Conservation (phyloP, 1,140 invertebrate genomes). For the Drosophila nigrodunni region DNA sequence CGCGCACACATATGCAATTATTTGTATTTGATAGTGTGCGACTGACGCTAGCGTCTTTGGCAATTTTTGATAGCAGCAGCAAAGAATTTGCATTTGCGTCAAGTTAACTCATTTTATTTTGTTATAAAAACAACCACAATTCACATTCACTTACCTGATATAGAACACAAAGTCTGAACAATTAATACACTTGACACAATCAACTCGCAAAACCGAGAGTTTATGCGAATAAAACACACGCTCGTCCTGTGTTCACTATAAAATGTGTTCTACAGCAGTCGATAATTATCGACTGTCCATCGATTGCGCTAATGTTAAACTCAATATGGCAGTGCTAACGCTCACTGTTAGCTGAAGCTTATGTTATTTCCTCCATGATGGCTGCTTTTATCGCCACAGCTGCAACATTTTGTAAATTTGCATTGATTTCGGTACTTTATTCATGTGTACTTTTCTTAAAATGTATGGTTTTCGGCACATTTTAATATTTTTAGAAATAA, state of each 20-base stretch:
- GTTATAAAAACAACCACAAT: neutral
- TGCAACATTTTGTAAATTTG: neutral
- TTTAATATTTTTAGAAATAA: no score
- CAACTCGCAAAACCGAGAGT: conserved; percentile 1
- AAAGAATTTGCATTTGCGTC: neutral
- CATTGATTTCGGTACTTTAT: no score
- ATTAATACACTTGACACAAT: conserved; percentile 16
- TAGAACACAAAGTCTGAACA: conserved; percentile 27
- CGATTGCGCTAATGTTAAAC: neutral
- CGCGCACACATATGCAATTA: conserved; percentile 3
- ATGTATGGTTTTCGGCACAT: no score
- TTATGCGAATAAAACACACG: conserved; percentile 25
- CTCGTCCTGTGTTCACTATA: conserved; percentile 12
- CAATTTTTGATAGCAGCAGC: neutral
- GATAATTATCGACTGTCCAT: conserved; percentile 5
- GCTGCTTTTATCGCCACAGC: no score
- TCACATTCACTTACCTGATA: conserved; percentile 23
- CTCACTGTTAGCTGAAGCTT: neutral
- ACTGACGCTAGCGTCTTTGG: conserved; percentile 27
- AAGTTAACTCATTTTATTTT: neutral
- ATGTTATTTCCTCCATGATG: conserved; percentile 36
- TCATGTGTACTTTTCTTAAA: no score
- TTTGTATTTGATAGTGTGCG: conserved; percentile 6
- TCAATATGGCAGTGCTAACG: conserved; percentile 29
- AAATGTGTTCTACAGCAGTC: conserved; percentile 12